A percentile compares a stretch with the other conserved stretches of the same genome.
Evolutionary conservation across 2,113 vertebrate species (phyloP).

Genomic region (Deroptyus accipitrinus): DNA sequence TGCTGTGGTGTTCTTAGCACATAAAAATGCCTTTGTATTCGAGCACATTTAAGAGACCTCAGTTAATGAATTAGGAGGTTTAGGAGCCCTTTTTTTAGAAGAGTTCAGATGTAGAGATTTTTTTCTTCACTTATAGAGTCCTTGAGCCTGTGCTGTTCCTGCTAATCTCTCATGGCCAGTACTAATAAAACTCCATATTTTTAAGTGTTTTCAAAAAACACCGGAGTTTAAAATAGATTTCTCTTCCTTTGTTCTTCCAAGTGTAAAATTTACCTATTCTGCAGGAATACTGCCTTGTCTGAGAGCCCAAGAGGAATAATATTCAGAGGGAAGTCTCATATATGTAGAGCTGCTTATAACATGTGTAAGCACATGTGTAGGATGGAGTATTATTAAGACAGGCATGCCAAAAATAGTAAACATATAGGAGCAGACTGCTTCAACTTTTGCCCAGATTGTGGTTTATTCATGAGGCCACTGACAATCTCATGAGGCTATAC

Average conservation of each 20-base stretch:
- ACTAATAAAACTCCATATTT: not conserved
- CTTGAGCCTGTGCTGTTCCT: not conserved
- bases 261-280: not conserved
- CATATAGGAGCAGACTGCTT: not conserved
- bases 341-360: not conserved
- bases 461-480: not conserved
- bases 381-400: not conserved
- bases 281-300: not conserved
- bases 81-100: not conserved
- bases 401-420: not conserved
- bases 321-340: not conserved
- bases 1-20: fast-evolving
- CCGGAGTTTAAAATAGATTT: not conserved
- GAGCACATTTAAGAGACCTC: not conserved
- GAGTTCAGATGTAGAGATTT: not conserved
- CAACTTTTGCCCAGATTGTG: not conserved
- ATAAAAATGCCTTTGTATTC: not conserved
- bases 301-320: not conserved
- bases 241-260: not conserved
- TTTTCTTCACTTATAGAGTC: not conserved
- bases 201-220: not conserved
- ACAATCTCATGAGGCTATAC: not conserved
- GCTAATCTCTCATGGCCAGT: not conserved
- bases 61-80: not conserved
- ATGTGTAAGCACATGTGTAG: not conserved